Conservation (phyloP, 2,888 invertebrate species). For the Amiota minor region DNA sequence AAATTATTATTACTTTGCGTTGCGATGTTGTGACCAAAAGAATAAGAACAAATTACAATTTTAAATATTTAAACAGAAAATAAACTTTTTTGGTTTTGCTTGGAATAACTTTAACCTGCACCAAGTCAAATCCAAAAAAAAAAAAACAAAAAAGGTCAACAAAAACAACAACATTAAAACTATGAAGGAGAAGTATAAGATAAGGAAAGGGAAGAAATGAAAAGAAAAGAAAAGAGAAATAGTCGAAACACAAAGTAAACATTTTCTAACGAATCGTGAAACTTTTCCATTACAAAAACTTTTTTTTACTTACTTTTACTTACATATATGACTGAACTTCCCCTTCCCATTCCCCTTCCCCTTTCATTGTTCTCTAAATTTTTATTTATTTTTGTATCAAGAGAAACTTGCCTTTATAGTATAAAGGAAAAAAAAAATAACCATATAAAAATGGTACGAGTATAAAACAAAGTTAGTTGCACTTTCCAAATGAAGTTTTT, state of each 20-base stretch:
- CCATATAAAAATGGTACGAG: neutral
- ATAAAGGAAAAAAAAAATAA: neutral
- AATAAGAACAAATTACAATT: conserved; percentile 8
- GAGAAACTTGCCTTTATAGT: neutral
- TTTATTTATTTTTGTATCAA: neutral
- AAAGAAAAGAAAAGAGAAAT: no score
- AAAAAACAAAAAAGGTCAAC: neutral
- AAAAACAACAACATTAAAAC: neutral
- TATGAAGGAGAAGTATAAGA: no score
- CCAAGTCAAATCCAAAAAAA: conserved; percentile 17
- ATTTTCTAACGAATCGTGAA: conserved; percentile 40
- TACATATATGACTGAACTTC: neutral
- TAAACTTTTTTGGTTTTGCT: neutral
- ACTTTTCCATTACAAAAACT: conserved; percentile 44
- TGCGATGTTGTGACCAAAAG: neutral
- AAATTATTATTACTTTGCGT: neutral
- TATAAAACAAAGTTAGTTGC: conserved; percentile 10
- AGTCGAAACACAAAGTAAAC: conserved; percentile 5
- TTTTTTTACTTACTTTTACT: conserved; percentile 28
- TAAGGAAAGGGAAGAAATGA: no score
- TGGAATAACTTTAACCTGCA: conserved; percentile 1
- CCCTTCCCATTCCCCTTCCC: neutral
- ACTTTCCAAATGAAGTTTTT: conserved; percentile 21
- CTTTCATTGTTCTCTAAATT: no score
- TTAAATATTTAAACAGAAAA: neutral